Percentiles rank a stretch among this genome's conserved stretches.
Conservation (phyloP, 2,888 invertebrate species). For the Podotricha telesiphe region DNA sequence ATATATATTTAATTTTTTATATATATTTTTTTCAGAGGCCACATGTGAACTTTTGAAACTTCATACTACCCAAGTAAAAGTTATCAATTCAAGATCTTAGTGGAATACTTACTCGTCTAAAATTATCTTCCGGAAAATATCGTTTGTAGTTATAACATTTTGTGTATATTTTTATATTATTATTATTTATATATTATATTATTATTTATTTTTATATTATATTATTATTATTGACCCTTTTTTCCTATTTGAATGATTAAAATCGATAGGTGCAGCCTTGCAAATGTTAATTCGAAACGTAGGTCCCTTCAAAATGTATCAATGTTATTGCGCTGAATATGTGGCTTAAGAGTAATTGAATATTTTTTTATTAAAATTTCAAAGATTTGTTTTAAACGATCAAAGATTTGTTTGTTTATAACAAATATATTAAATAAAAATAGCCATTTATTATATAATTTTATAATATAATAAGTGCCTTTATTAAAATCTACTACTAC, state of each 20-base stretch:
- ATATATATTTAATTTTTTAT: too few species aligned
- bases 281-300: not conserved
- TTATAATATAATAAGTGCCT: too few species aligned
- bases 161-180: too few species aligned
- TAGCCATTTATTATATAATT: too few species aligned
- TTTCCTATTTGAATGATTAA: not conserved
- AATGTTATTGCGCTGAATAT: too few species aligned
- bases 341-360: not conserved
- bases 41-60: not conserved
- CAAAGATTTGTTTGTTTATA: too few species aligned
- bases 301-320: not conserved
- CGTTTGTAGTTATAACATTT: not conserved
- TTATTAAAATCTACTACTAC: too few species aligned
- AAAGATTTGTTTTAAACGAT: too few species aligned
- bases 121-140: not conserved
- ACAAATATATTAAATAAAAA: too few species aligned
- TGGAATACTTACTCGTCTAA: not conserved
- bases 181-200: too few species aligned
- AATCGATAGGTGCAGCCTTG: not conserved
- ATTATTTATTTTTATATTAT: too few species aligned
- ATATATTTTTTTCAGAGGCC: not conserved
- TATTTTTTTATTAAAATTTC: not conserved
- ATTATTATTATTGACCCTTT: too few species aligned
- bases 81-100: not conserved
- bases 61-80: not conserved